Evolutionary conservation across 2,113 vertebrate genomes (phyloP).

Genomic region (Xenopus borealis): DNA sequence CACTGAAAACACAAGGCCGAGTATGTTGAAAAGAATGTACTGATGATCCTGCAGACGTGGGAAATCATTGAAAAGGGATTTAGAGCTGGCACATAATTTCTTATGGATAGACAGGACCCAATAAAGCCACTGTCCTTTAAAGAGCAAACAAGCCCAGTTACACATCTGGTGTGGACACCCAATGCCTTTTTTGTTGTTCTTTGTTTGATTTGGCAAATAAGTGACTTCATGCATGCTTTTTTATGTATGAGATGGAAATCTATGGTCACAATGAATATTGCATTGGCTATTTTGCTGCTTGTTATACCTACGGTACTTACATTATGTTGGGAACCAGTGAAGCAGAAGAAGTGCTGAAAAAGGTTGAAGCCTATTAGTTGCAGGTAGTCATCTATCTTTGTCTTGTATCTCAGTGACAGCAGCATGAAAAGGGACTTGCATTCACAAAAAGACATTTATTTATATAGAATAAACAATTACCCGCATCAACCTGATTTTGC

Average conservation of each 20-base stretch:
- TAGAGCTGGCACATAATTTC: constrained; percentile 72
- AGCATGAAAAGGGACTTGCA: constrained; percentile 71
- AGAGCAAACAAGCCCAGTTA: constrained; percentile 80
- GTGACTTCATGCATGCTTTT: constrained; percentile 91
- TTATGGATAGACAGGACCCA: constrained; percentile 70
- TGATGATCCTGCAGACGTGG: constrained; percentile 74
- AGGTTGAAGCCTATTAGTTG: constrained; percentile 94
- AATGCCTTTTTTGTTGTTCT: constrained; percentile 79
- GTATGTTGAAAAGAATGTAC: constrained; percentile 69
- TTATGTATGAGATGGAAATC: constrained; percentile 99
- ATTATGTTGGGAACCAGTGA: constrained; percentile 91
- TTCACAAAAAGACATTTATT: constrained; percentile 58
- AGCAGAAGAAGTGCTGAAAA: constrained; percentile 96
- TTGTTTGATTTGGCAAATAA: constrained; percentile 97
- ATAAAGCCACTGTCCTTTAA: constrained; percentile 86
- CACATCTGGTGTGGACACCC: constrained; percentile 86
- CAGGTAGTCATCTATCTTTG: constrained; percentile 93
- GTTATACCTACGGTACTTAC: constrained; percentile 92
- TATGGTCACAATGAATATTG: constrained; percentile 93
- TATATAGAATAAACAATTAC: constrained; percentile 71
- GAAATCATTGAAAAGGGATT: constrained; percentile 80
- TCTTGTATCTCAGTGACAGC: constrained; percentile 86
- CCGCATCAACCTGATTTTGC: background rate
- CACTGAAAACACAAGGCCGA: constrained; percentile 57
- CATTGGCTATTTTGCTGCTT: constrained; percentile 82